Evolutionary conservation across 2,113 vertebrate species (phyloP).

Genomic region (Sphaerodactylus townsendi): DNA sequence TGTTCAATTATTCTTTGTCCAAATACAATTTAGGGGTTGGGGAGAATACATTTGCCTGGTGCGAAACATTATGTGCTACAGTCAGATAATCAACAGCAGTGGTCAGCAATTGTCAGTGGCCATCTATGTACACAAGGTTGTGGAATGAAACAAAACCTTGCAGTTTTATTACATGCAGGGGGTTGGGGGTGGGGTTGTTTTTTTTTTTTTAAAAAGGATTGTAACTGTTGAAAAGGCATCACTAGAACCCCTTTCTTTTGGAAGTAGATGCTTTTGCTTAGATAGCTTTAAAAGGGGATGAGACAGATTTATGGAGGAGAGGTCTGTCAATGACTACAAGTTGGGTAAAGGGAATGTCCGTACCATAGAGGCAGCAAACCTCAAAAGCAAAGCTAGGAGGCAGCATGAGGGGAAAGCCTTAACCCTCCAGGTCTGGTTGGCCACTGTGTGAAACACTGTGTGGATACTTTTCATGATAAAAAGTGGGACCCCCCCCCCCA

Average conservation of each 20-base stretch:
- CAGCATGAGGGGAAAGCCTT: no score
- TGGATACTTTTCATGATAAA: no score
- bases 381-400: no score
- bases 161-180: neutral
- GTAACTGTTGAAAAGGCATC: constrained; percentile 1
- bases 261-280: neutral
- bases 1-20: constrained; percentile 86
- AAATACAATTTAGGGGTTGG: constrained; percentile 79
- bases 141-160: constrained; percentile 30
- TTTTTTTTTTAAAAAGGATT: neutral
- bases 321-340: no score
- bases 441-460: no score
- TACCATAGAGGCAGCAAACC: no score
- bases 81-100: constrained; percentile 75
- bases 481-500: no score
- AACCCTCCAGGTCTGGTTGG: no score
- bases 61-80: constrained; percentile 71
- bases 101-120: constrained; percentile 66
- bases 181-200: neutral
- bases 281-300: neutral
- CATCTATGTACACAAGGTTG: neutral
- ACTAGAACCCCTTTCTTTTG: constrained; percentile 36
- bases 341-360: no score
- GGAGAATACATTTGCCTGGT: constrained; percentile 64
- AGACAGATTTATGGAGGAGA: constrained; percentile 35